Conservation (phyloP, 1,140 invertebrate genomes). For the Eumaeus atala region DNA sequence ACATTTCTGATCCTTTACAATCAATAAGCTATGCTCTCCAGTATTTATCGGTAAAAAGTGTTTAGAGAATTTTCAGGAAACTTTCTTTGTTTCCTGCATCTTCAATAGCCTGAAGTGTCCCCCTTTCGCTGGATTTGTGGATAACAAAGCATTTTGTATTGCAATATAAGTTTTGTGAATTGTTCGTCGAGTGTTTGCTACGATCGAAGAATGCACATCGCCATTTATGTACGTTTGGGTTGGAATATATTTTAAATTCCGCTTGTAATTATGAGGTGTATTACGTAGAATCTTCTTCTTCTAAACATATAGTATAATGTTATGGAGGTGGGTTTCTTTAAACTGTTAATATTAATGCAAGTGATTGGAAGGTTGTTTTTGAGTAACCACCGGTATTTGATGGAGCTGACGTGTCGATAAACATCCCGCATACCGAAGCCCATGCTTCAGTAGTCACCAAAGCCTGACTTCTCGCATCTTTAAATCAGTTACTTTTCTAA, state of each 20-base stretch:
- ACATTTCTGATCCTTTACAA: constrained; percentile 2
- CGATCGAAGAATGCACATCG: background rate
- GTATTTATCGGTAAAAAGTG: constrained; percentile 5
- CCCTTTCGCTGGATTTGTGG: constrained; percentile 2
- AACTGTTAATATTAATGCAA: too few species aligned
- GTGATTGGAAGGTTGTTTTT: too few species aligned
- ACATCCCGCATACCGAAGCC: too few species aligned
- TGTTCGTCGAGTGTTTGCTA: background rate
- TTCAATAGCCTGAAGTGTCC: background rate
- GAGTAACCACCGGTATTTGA: too few species aligned
- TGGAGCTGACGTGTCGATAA: too few species aligned
- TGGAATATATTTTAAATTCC: background rate
- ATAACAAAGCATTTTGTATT: constrained; percentile 6
- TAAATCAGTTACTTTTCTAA: too few species aligned
- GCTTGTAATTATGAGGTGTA: background rate
- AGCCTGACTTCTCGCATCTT: too few species aligned
- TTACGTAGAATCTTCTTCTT: background rate
- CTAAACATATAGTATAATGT: too few species aligned
- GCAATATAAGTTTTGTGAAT: constrained; percentile 8
- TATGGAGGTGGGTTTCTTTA: too few species aligned
- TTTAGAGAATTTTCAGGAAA: constrained; percentile 1
- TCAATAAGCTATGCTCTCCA: background rate
- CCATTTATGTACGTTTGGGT: background rate
- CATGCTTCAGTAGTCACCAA: too few species aligned
- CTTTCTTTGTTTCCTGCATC: background rate